Conservation (phyloP, 2,888 invertebrate genomes). For the Fragum sueziense region DNA sequence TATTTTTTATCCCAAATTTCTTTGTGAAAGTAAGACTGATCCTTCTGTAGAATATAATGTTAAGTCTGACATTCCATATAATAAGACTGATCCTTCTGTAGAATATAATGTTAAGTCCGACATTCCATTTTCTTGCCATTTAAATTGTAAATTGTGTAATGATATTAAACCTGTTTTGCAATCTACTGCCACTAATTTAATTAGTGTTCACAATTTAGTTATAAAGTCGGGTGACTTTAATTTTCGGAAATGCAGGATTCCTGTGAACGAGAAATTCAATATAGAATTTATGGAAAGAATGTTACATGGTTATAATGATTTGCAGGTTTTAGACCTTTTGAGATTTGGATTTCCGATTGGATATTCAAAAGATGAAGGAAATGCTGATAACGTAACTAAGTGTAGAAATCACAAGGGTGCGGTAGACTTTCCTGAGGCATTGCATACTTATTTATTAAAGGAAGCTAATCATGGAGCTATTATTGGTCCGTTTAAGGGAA, state of each 20-base stretch:
- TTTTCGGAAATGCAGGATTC: neutral
- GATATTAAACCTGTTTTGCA: too few relatives aligned
- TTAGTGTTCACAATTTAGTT: too few relatives aligned
- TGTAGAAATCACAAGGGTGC: neutral
- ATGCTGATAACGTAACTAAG: too few relatives aligned
- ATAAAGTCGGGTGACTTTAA: too few relatives aligned
- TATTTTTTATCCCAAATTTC: neutral
- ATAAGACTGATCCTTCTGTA: neutral
- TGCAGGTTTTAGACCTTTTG: neutral
- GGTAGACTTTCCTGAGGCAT: neutral
- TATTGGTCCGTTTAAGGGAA: neutral
- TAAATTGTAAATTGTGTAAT: too few relatives aligned
- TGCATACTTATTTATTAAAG: neutral
- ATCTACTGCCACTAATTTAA: too few relatives aligned
- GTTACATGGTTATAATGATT: neutral
- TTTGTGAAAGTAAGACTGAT: neutral
- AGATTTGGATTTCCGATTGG: neutral
- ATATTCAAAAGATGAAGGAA: too few relatives aligned
- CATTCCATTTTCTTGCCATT: too few relatives aligned
- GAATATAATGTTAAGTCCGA: neutral
- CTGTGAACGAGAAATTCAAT: too few relatives aligned
- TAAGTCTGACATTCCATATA: neutral
- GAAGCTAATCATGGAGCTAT: neutral
- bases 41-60: neutral
- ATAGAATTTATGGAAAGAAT: neutral